These are phyloP conservation scores for Aricia agestis DNA, from an alignment of 1,140 invertebrate genomes.

Conservation along the genomic window DNA sequence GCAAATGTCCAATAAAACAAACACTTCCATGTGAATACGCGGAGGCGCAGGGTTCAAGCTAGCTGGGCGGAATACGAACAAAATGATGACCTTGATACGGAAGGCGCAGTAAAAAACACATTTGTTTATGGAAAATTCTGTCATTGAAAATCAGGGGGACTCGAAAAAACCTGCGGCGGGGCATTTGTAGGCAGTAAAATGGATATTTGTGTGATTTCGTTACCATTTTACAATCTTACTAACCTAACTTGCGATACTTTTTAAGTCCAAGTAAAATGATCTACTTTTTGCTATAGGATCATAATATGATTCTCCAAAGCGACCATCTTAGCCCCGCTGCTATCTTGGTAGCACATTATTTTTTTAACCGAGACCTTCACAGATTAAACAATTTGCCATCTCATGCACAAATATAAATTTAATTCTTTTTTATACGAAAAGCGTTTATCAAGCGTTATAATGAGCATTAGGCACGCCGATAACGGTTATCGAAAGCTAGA, in stretches of 20 bases:
- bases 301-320: too few species aligned
- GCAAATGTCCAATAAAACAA: conserved; percentile 29
- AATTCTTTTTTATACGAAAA: not conserved
- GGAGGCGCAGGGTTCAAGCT: conserved; percentile 29
- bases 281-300: too few species aligned
- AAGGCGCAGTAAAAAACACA: conserved; percentile 8
- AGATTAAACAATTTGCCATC: not conserved
- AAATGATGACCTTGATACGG: conserved; percentile 38
- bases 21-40: conserved; percentile 22
- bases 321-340: too few species aligned
- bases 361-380: not conserved
- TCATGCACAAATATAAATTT: conserved; percentile 8
- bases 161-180: not conserved
- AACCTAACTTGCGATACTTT: not conserved
- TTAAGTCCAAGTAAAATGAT: too few species aligned
- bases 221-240: not conserved
- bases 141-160: not conserved
- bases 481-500: not conserved
- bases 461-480: not conserved
- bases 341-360: not conserved
- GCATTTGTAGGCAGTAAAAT: not conserved
- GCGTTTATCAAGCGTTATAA: not conserved
- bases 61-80: conserved; percentile 35
- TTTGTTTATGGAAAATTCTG: not conserved
- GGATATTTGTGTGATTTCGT: not conserved